phyloP scores from a whole-genome alignment of 2,888 invertebrate genomes.

The Netelia inedita region DNA sequence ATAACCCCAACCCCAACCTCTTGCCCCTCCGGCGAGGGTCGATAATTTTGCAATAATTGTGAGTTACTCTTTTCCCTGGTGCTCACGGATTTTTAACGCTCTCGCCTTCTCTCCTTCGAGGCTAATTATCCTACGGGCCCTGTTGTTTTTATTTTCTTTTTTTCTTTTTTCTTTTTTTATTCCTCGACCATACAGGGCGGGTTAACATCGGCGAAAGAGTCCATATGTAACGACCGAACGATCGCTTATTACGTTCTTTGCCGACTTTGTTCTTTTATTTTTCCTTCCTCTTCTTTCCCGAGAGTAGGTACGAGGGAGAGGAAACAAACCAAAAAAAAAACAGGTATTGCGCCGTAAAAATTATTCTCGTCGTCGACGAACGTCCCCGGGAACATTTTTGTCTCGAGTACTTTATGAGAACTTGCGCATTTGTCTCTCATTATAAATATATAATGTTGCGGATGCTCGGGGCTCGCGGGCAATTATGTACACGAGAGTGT shows the following conservation, averaged over 20 bases:
- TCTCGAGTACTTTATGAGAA: too few relatives aligned
- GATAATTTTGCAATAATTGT: conserved; percentile 66
- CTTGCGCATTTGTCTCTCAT: conserved; percentile 9
- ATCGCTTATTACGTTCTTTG: conserved; percentile 44
- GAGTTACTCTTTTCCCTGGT: conserved; percentile 38
- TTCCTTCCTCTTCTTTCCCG: neutral
- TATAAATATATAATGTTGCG: conserved; percentile 58
- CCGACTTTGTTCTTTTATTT: conserved; percentile 1
- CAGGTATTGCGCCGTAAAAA: too few relatives aligned
- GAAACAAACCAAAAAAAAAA: neutral
- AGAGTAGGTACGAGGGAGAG: conserved; percentile 8
- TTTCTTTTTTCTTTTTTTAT: neutral
- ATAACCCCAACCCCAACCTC: conserved; percentile 5
- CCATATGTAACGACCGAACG: conserved; percentile 46
- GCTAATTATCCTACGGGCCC: conserved; percentile 56
- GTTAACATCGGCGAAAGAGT: conserved; percentile 32
- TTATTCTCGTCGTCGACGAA: too few relatives aligned
- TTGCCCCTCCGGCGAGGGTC: conserved; percentile 37
- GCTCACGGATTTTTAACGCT: too few relatives aligned
- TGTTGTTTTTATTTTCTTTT: conserved; percentile 12
- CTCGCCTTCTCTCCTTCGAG: neutral
- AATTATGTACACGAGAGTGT: conserved; percentile 78
- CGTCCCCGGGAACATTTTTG: too few relatives aligned
- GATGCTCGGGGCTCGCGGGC: conserved; percentile 68
- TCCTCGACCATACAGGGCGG: neutral